A percentile compares a stretch with the other conserved stretches of the same genome.
Evolutionary conservation across 2,797 vertebrate species (phyloP).

Genomic region (Anguilla obscura): DNA sequence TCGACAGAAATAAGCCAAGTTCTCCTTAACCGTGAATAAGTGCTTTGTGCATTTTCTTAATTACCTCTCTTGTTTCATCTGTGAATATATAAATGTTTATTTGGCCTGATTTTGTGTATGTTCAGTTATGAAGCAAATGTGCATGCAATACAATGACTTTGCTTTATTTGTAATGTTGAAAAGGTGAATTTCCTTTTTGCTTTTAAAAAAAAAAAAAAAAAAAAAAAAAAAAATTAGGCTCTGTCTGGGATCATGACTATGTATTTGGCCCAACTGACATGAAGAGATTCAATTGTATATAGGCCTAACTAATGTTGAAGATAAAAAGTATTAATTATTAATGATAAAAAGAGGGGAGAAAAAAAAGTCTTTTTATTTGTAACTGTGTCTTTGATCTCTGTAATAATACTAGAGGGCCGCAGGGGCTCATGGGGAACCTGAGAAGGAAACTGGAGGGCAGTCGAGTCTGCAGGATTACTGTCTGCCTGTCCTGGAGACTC

Average conservation of each 20-base stretch:
- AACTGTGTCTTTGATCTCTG: neutral
- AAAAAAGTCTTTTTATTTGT: neutral
- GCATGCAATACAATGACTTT: neutral
- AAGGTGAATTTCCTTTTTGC: neutral
- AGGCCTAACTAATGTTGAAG: neutral
- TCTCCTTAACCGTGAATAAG: neutral
- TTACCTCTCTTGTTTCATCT: neutral
- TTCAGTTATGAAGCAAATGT: neutral
- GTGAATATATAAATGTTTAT: neutral
- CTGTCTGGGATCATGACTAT: neutral
- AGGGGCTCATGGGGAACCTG: constrained; percentile 29
- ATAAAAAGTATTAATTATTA: too few relatives aligned
- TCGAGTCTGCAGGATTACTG: constrained; percentile 25
- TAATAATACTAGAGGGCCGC: constrained; percentile 45
- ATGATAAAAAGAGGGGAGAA: too few relatives aligned
- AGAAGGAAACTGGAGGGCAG: neutral
- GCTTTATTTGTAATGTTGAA: neutral
- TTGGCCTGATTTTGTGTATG: neutral
- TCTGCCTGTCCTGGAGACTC: constrained; percentile 42
- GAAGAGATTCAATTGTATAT: neutral
- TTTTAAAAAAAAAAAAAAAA: neutral
- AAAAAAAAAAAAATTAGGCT: neutral
- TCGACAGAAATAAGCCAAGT: neutral
- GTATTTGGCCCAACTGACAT: neutral
- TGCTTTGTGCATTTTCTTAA: neutral